Conservation (phyloP, 64 coral and sea anemone genomes). For the Montipora sp. region DNA sequence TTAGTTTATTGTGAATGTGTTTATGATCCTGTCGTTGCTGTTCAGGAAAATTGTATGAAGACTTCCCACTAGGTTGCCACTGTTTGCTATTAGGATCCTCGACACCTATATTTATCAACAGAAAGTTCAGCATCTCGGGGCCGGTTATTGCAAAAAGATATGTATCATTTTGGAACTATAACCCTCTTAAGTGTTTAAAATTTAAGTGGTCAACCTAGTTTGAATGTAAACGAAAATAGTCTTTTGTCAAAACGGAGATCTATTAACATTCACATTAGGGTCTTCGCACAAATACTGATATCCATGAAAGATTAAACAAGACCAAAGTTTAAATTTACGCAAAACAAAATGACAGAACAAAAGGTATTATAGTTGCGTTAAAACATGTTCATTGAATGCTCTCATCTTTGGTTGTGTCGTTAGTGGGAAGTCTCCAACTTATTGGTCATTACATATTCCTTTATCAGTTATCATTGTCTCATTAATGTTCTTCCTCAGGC, state of each 20-base stretch:
- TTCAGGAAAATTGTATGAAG: neutral
- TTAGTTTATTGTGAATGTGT: neutral
- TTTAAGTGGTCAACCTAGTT: neutral
- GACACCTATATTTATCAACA: neutral
- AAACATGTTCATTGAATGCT: neutral
- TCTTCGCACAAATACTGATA: neutral
- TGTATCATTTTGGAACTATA: neutral
- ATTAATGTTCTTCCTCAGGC: neutral
- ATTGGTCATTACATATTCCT: neutral
- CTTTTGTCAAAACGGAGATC: too few relatives aligned
- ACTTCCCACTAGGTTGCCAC: neutral
- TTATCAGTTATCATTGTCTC: neutral
- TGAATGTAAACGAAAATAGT: neutral
- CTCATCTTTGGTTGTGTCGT: neutral
- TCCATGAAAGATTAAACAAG: neutral
- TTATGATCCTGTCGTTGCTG: neutral
- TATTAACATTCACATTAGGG: too few relatives aligned
- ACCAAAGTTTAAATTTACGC: neutral
- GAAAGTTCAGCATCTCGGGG: neutral
- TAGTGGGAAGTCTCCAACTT: neutral
- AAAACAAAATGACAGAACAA: neutral
- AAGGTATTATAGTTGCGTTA: neutral
- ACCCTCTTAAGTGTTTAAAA: too few relatives aligned
- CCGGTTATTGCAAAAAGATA: neutral
- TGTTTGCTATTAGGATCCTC: neutral